Conservation (phyloP, 2,797 vertebrate genomes). For the Ataeniobius toweri region DNA sequence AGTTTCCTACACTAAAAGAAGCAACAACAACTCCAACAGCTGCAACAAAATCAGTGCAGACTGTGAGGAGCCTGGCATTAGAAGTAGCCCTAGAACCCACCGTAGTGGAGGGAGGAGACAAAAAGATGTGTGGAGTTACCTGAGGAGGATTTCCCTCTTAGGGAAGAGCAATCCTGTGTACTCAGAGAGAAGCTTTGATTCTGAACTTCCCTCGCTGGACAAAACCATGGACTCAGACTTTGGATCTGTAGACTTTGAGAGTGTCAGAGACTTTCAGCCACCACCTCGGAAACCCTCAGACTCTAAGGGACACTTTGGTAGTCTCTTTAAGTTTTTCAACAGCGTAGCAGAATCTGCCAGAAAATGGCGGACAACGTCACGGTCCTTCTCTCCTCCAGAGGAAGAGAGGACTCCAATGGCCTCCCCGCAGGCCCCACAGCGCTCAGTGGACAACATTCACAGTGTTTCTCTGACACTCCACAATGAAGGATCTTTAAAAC, state of each 20-base stretch:
- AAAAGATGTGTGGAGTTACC: constrained; percentile 89
- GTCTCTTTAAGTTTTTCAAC: constrained; percentile 88
- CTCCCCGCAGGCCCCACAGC: constrained; percentile 61
- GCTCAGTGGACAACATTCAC: constrained; percentile 59
- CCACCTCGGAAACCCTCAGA: constrained; percentile 69
- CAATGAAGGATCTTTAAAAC: constrained; percentile 54
- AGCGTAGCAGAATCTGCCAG: constrained; percentile 85
- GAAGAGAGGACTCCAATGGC: constrained; percentile 76
- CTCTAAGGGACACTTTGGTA: constrained; percentile 84
- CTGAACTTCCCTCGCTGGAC: constrained; percentile 81
- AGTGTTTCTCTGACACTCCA: constrained; percentile 69
- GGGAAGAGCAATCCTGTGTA: constrained; percentile 80
- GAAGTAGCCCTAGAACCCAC: constrained; percentile 70
- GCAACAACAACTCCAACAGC: constrained; percentile 74
- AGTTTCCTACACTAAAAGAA: constrained; percentile 70
- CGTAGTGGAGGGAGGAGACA: constrained; percentile 73
- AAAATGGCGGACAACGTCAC: constrained; percentile 86
- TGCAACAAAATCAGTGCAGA: constrained; percentile 70
- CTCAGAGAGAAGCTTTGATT: constrained; percentile 83
- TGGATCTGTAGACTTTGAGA: constrained; percentile 80
- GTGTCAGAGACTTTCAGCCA: constrained; percentile 75
- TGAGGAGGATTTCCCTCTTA: constrained; percentile 87
- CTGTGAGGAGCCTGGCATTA: constrained; percentile 75
- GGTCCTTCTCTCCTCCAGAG: constrained; percentile 81
- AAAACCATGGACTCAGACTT: constrained; percentile 79